Conservation (phyloP, 1,140 invertebrate genomes). For the Lordiphosa collinella region DNA sequence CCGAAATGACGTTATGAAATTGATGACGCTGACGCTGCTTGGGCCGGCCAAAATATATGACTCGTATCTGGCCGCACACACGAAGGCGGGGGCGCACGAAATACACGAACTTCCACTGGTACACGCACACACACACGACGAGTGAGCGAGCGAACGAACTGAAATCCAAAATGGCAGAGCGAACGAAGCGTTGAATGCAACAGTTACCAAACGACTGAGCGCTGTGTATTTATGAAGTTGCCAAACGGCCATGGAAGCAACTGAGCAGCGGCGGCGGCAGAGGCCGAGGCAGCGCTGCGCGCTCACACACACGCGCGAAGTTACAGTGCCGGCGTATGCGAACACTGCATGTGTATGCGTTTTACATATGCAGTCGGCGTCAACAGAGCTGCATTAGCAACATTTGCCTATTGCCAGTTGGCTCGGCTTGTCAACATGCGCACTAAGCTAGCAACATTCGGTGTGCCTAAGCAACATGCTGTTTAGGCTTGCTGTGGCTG, state of each 20-base stretch:
- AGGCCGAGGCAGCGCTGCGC: slow-evolving; percentile 10
- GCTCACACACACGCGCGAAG: slow-evolving; percentile 8
- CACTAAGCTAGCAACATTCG: slow-evolving; percentile 65
- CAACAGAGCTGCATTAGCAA: slow-evolving; percentile 28
- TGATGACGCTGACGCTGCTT: slow-evolving; percentile 38
- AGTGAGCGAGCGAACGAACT: slow-evolving; percentile 20
- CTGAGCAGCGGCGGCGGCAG: slow-evolving; percentile 13
- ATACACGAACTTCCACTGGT: slow-evolving; percentile 16
- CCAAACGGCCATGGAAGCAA: slow-evolving; percentile 50
- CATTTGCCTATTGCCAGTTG: slow-evolving; percentile 6
- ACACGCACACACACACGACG: slow-evolving; percentile 6
- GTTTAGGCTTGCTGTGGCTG: slow-evolving; percentile 2
- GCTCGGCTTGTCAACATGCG: slow-evolving; percentile 45
- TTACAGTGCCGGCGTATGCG: slow-evolving; percentile 10
- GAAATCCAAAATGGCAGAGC: slow-evolving; percentile 42
- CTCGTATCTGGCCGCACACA: background rate
- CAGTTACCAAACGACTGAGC: slow-evolving; percentile 77
- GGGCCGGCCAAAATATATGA: slow-evolving; percentile 8
- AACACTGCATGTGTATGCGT: slow-evolving; percentile 37
- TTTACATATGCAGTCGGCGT: slow-evolving; percentile 46
- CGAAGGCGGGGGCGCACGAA: slow-evolving; percentile 1
- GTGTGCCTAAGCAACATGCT: slow-evolving; percentile 27
- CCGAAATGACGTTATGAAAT: slow-evolving; percentile 53
- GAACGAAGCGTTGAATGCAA: slow-evolving; percentile 75
- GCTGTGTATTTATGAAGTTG: slow-evolving; percentile 68